Conservation (phyloP, 2,888 invertebrate species). For the Aelia acuminata region DNA sequence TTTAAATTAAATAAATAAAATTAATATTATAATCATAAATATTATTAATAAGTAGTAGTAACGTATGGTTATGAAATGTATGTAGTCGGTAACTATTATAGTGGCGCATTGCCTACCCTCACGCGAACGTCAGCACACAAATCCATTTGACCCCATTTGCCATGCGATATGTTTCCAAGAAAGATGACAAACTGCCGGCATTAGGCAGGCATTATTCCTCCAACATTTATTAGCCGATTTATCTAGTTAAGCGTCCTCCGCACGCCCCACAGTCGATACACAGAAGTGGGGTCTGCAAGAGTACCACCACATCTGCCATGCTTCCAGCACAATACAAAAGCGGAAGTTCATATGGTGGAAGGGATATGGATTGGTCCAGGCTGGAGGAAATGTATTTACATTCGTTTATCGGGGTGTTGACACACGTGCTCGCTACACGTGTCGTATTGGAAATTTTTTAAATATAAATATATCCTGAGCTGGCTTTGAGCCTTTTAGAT, state of each 20-base stretch:
- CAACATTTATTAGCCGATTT: slow-evolving; percentile 38
- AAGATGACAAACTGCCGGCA: slow-evolving; percentile 19
- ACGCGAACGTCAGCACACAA: not conserved
- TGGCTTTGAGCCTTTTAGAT: no score
- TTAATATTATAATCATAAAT: not conserved
- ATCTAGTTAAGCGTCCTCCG: not conserved
- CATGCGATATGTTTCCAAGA: slow-evolving; percentile 45
- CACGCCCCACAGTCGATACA: not conserved
- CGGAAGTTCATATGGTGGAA: slow-evolving; percentile 9
- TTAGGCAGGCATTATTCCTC: not conserved
- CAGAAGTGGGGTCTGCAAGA: not conserved
- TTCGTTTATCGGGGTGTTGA: no score
- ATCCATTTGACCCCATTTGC: slow-evolving; percentile 44
- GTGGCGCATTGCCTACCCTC: not conserved
- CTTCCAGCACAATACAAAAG: not conserved
- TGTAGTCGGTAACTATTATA: not conserved
- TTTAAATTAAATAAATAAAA: not conserved
- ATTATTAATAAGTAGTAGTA: not conserved
- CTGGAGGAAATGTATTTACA: not conserved
- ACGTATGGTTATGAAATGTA: not conserved
- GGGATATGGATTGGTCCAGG: not conserved
- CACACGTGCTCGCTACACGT: not conserved
- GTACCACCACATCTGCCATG: not conserved
- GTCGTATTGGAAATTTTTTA: not conserved
- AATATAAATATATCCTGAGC: slow-evolving; percentile 26